Conservation (phyloP, 2,888 invertebrate species). For the Unio pictorum region DNA sequence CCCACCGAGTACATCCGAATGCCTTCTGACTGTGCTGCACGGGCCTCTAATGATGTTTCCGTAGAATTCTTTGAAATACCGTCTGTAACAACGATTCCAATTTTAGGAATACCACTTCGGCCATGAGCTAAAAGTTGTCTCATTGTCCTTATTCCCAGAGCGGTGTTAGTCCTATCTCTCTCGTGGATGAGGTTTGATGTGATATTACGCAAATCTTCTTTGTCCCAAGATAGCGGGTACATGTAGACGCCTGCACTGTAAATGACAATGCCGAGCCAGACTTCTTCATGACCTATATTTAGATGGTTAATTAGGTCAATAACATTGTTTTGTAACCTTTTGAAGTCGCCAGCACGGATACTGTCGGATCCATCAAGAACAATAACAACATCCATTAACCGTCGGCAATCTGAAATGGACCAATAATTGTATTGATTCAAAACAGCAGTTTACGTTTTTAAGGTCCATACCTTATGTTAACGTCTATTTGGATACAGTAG, state of each 20-base stretch:
- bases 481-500: too few species aligned
- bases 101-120: conserved; percentile 59
- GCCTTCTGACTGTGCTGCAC: conserved; percentile 63
- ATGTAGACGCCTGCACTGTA: conserved; percentile 30
- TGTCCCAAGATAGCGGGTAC: conserved; percentile 28
- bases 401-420: conserved; percentile 45
- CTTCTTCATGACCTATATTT: conserved; percentile 32
- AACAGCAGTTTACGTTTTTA: too few species aligned
- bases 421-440: too few species aligned
- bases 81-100: conserved; percentile 71
- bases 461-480: too few species aligned
- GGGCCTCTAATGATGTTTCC: conserved; percentile 66
- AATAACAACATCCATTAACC: conserved; percentile 52
- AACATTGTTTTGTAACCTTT: conserved; percentile 35
- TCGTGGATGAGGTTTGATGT: conserved; percentile 32
- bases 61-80: conserved; percentile 61
- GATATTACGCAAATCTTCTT: conserved; percentile 13
- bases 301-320: conserved; percentile 38
- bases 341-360: conserved; percentile 41
- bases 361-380: conserved; percentile 60
- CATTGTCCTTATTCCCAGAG: conserved; percentile 43
- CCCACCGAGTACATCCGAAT: conserved; percentile 70
- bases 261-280: conserved; percentile 42
- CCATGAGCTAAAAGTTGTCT: conserved; percentile 26
- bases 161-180: conserved; percentile 40